phyloP scores from a whole-genome alignment of 1,140 invertebrate genomes.

The Hypsibius dujardini region DNA sequence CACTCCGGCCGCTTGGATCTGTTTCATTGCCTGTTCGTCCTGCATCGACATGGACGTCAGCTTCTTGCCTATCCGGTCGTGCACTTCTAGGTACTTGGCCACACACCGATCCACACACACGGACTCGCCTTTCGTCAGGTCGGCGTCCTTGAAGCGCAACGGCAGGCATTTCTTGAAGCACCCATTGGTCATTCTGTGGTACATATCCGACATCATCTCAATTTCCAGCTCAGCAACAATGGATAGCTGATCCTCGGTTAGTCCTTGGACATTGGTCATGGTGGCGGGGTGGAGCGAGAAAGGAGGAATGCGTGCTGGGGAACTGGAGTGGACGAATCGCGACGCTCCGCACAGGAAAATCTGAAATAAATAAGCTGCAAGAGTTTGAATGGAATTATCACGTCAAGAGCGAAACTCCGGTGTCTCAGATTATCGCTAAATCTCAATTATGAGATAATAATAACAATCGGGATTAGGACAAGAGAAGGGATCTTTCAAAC shows the following conservation, averaged over 20 bases:
- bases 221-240: conserved; percentile 84
- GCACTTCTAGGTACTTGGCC: conserved; percentile 89
- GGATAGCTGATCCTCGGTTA: conserved; percentile 63
- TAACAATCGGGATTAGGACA: too few relatives aligned
- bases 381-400: too few relatives aligned
- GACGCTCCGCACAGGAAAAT: too few relatives aligned
- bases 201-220: conserved; percentile 99
- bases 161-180: conserved; percentile 93
- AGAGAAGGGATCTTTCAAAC: too few relatives aligned
- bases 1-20: conserved; percentile 40
- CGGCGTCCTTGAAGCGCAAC: conserved; percentile 71
- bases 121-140: conserved; percentile 88
- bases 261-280: conserved; percentile 21
- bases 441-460: too few relatives aligned
- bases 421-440: too few relatives aligned
- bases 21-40: conserved; percentile 60
- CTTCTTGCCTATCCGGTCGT: conserved; percentile 88
- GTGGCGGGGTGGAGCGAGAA: neutral
- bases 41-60: conserved; percentile 74
- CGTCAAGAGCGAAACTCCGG: too few relatives aligned
- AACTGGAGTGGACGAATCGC: neutral
- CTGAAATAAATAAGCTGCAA: too few relatives aligned
- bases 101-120: conserved; percentile 94
- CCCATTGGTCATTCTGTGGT: conserved; percentile 71
- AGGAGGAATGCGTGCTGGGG: neutral